phyloP scores from a whole-genome alignment of 2,113 vertebrate genomes.

The Neodontobutis hainanensis region DNA sequence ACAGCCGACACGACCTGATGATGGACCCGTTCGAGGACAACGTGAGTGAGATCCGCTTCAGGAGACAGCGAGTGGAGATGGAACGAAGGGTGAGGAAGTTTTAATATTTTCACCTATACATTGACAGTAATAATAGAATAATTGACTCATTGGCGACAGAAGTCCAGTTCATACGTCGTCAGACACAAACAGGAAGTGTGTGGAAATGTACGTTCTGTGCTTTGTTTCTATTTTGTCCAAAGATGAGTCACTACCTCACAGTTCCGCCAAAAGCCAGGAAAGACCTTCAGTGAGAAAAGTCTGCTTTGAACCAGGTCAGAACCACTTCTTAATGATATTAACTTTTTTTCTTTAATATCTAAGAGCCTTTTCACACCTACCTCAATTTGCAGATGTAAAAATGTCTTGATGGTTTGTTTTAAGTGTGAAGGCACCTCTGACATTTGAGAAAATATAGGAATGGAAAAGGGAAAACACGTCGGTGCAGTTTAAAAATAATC shows the following conservation, averaged over 20 bases:
- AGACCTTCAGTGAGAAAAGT: slow-evolving; percentile 84
- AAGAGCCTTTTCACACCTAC: no score
- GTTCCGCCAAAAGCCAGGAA: slow-evolving; percentile 84
- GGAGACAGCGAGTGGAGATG: slow-evolving; percentile 80
- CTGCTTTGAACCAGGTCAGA: slow-evolving; percentile 86
- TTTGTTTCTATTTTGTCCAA: neutral
- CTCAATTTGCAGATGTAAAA: no score
- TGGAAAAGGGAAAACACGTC: no score
- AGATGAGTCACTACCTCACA: slow-evolving; percentile 90
- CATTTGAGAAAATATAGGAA: no score
- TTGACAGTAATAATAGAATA: no score
- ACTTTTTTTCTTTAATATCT: no score
- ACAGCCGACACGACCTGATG: slow-evolving; percentile 91
- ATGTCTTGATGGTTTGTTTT: no score
- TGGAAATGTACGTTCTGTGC: neutral
- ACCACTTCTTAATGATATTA: neutral
- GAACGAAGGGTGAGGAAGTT: neutral
- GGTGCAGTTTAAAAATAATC: no score
- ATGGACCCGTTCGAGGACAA: slow-evolving; percentile 88
- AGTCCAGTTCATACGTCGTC: no score
- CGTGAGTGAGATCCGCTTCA: slow-evolving; percentile 87
- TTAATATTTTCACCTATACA: no score
- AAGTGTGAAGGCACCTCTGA: no score
- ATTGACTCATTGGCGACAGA: no score
- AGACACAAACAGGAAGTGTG: neutral